Conservation (phyloP, 2,797 vertebrate genomes). For the Thripadectes ignobilis region DNA sequence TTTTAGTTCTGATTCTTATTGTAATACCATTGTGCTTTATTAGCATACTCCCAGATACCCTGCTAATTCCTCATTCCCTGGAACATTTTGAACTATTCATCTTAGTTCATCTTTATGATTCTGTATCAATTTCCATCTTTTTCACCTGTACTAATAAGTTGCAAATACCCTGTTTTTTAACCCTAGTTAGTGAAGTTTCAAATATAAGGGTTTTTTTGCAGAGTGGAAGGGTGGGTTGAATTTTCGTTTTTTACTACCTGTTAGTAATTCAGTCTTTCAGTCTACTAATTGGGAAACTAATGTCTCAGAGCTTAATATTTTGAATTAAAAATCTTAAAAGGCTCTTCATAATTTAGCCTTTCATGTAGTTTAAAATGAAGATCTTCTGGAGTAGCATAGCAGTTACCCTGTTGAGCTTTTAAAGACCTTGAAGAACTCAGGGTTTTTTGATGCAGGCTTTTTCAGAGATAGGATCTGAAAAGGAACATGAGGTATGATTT, state of each 20-base stretch:
- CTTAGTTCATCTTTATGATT: background rate
- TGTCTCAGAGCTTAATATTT: background rate
- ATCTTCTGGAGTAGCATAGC: background rate
- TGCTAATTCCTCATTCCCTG: background rate
- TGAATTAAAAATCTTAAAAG: background rate
- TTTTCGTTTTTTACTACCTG: background rate
- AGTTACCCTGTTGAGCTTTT: background rate
- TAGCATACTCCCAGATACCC: background rate
- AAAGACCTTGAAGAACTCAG: background rate
- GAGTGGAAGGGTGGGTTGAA: background rate
- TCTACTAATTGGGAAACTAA: background rate
- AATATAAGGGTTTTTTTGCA: background rate
- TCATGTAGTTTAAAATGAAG: background rate
- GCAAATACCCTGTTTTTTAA: background rate
- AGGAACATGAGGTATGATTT: background rate
- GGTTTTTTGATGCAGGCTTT: background rate
- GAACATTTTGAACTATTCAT: background rate
- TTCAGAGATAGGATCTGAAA: background rate
- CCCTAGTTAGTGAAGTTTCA: background rate
- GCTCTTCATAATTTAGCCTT: background rate
- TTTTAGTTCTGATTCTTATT: background rate
- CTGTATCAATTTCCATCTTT: background rate
- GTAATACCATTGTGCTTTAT: background rate
- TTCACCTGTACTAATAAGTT: background rate
- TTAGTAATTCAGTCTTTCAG: background rate